Evolutionary conservation across 2,113 vertebrate genomes (phyloP), one percentile per base, ranked within the genome.

Genomic region (Salvelinus namaycush): DNA sequence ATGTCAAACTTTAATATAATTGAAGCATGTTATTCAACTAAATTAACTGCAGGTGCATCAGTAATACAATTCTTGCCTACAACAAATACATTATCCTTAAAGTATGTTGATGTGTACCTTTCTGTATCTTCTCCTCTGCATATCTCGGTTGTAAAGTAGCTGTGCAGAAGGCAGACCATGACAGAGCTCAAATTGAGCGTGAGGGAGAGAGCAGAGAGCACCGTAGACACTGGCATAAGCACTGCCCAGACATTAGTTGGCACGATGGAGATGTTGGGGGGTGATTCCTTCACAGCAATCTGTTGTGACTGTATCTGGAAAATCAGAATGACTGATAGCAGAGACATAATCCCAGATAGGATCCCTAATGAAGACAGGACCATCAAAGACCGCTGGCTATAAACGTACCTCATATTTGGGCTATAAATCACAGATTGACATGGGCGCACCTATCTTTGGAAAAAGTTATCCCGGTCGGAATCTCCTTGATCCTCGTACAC

Each of bases 311-410:
- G 94, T 13, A 97, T 90, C 91, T 96, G 96, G 84, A 95, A 95
- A 81, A 98, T 93, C 84, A 98, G 87, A 84, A 93, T 91, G 74
- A 94, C 95, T 62, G 96, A 94, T 75, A 97, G 88, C 6, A 93
- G 89, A 0, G 94, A 93, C 95, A 96, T 93, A 81, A 96, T 89
- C 0, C 94, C 95, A 5, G 96, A 94, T 27, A 95, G 73, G 7
- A 94, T 80, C 8, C 95, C 97, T 78, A 96, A 89, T 5, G 96
- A 82, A 62, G 92, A 81, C 80, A 97, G 85, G 0, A 95, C 94
- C 29, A 92, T 81, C 39, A 97, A 89, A 29, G 93, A 93, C 12
- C 95, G 87, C 79, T 93, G 88, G 74, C 92, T 93, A 94, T 96
- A 95, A 11, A 72, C 7, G 5, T 86, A 77, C 60, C 89, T 72